Conservation (phyloP, 2,888 invertebrate genomes). For the Alcis repandata region DNA sequence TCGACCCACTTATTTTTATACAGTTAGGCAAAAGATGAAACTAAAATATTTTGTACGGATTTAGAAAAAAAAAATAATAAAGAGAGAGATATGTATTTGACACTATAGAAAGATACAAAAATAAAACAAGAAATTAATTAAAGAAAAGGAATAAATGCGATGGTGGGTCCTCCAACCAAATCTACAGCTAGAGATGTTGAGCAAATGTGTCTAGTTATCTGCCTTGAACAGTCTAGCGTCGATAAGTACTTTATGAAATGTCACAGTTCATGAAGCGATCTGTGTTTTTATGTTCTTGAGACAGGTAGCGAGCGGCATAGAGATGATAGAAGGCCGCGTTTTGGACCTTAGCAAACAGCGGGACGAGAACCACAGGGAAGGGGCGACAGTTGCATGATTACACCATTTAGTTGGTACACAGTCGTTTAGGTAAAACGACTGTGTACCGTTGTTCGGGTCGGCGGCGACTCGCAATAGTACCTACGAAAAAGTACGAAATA, state of each 20-base stretch:
- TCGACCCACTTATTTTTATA: not conserved
- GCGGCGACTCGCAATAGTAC: too few relatives aligned
- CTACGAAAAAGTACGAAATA: too few relatives aligned
- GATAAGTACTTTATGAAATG: conserved; percentile 23
- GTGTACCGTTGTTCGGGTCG: too few relatives aligned
- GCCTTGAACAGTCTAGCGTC: conserved; percentile 16
- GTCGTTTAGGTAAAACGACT: too few relatives aligned
- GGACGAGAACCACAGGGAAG: not conserved
- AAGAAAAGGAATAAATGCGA: not conserved
- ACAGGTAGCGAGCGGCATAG: not conserved
- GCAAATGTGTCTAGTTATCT: not conserved
- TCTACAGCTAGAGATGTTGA: not conserved
- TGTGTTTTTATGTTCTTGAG: not conserved
- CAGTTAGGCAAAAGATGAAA: not conserved
- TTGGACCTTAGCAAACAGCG: not conserved
- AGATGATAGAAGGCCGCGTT: not conserved
- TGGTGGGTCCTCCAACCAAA: not conserved
- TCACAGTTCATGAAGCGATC: conserved; percentile 20
- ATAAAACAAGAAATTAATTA: too few relatives aligned
- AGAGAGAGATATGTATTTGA: too few relatives aligned
- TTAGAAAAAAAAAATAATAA: too few relatives aligned
- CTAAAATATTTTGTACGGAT: not conserved
- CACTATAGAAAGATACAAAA: too few relatives aligned
- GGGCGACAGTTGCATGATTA: too few relatives aligned
- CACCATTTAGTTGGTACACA: not conserved